Evolutionary conservation across 2,797 vertebrate genomes (phyloP), one percentile per base, ranked within the genome.

Genomic region (Phoeniculus purpureus): DNA sequence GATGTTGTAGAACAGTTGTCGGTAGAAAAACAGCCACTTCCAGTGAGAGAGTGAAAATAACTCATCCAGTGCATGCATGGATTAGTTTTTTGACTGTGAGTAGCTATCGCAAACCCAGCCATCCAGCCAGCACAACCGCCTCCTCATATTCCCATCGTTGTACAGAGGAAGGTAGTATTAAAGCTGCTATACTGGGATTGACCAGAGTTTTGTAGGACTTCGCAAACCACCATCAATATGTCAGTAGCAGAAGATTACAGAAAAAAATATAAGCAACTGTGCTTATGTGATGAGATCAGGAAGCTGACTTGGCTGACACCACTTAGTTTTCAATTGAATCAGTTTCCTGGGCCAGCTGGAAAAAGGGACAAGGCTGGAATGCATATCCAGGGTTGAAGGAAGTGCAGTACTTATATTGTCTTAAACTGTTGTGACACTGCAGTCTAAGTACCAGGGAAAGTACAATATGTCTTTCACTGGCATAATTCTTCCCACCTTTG

Each of bases 341-440:
- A 4, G 5, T 78, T 92, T 87, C n/a, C n/a, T 66, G 77, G 74
- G 81, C 64, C 80, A 92, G 67, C 26, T 88, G 92, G 74, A 81
- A 78, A 56, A 87, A 67, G 50, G 74, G 45, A 78, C 2, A 11
- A 85, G 31, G 26, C 15, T 92, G 83, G 31, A 88, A 89, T 61
- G 67, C 29, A 47, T 73, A 77, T 29, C 56, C 62, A 66, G 48
- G 70, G 47, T 8, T 4, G 77, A 50, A 90, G 74, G 62, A 70
- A 91, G 12, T 62, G 22, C 25, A 64, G 20, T 23, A 45, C 7
- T 83, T 91, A 22, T 3, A 43, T 51, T 4, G 2, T 72, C 73
- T 68, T 68, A 37, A 78, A 32, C 25, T 64, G 29, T 50, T 89
- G n/a, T 67, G 84, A 89, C 87, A 61, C 25, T 64, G 34, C 37